These are phyloP conservation scores for Ctenomys sociabilis DNA, from an alignment of 2,113 vertebrate genomes.

Conservation along the genomic window DNA sequence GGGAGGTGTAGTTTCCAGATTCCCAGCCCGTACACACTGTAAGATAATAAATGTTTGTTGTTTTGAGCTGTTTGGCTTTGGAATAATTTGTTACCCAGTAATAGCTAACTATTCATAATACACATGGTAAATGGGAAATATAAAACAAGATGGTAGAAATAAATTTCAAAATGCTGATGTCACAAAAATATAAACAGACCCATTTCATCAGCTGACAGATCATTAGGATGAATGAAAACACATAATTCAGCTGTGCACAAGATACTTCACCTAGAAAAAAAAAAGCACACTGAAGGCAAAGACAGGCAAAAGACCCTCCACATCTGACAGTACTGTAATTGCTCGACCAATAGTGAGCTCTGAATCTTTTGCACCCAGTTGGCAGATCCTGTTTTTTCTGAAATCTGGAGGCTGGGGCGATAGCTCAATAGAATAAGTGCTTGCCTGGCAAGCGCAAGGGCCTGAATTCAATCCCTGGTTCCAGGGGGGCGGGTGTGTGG, in stretches of 20 bases:
- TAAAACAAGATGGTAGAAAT: conserved; percentile 29
- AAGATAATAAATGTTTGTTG: neutral
- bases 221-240: neutral
- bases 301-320: neutral
- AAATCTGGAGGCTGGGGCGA: neutral
- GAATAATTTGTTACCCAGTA: neutral
- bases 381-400: neutral
- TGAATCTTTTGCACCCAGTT: neutral
- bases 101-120: neutral
- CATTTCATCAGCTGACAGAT: neutral
- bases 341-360: neutral
- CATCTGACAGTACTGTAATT: neutral
- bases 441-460: too few species aligned
- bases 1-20: neutral
- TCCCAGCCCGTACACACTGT: neutral
- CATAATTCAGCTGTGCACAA: neutral
- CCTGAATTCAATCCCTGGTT: too few species aligned
- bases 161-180: neutral
- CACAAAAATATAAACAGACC: neutral
- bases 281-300: neutral
- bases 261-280: neutral
- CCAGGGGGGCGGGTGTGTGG: too few species aligned
- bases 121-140: neutral
- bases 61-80: neutral
- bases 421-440: too few species aligned